A percentile compares a stretch with the other conserved stretches of the same genome.
Evolutionary conservation across 2,888 invertebrate genomes (phyloP).

Genomic region (Aphrophora alni): DNA sequence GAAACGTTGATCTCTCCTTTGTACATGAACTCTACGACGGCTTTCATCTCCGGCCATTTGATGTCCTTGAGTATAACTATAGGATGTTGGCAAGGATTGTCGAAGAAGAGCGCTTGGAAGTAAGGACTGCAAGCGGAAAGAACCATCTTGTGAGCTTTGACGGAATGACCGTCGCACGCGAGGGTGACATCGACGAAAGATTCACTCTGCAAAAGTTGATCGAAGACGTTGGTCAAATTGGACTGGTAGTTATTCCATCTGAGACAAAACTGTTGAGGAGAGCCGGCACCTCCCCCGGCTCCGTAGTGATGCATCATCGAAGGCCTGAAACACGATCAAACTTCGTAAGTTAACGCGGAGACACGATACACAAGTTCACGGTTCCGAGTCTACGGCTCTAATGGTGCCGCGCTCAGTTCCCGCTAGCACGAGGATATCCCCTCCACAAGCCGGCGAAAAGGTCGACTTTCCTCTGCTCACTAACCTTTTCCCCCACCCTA

Average conservation of each 20-base stretch:
- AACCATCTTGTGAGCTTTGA: constrained; percentile 94
- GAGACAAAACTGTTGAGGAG: constrained; percentile 85
- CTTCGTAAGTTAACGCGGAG: background rate
- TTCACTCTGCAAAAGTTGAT: constrained; percentile 86
- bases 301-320: constrained; percentile 38
- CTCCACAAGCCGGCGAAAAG: constrained; percentile 40
- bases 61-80: constrained; percentile 93
- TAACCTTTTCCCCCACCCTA: constrained; percentile 29
- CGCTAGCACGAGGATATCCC: constrained; percentile 32
- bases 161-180: constrained; percentile 88
- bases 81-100: constrained; percentile 93
- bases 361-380: constrained; percentile 33
- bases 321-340: constrained; percentile 29
- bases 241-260: constrained; percentile 94
- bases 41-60: constrained; percentile 86
- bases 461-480: constrained; percentile 47
- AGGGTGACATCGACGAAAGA: constrained; percentile 91
- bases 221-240: constrained; percentile 87
- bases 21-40: constrained; percentile 95
- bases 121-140: constrained; percentile 93
- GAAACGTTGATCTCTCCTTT: constrained; percentile 95
- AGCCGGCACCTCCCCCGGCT: constrained; percentile 46
- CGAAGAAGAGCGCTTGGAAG: constrained; percentile 88
- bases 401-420: constrained; percentile 44
- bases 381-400: constrained; percentile 37